Evolutionary conservation across 2,888 invertebrate species (phyloP).

Genomic region (Stenurella melanura): DNA sequence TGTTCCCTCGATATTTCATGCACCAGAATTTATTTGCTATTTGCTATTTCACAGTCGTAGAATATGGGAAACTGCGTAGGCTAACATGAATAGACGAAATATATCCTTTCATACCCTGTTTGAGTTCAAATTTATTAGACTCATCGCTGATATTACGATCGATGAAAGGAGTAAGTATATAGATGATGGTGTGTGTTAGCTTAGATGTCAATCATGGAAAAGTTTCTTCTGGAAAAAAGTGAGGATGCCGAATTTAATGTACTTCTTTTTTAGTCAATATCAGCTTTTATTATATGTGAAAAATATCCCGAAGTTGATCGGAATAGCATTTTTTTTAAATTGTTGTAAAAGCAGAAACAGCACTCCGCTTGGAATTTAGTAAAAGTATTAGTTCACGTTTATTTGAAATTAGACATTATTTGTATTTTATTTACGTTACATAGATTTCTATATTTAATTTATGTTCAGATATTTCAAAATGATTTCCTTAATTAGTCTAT

Average conservation of each 20-base stretch:
- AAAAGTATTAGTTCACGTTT: no score
- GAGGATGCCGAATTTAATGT: neutral
- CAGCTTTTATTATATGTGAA: neutral
- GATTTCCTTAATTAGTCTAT: no score
- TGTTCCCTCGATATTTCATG: neutral
- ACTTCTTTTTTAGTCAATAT: neutral
- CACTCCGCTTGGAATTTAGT: no score
- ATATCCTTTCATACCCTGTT: neutral
- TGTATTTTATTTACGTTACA: no score
- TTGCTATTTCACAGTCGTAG: neutral
- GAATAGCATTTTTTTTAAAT: neutral
- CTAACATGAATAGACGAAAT: neutral
- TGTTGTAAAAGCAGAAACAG: neutral
- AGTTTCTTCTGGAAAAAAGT: neutral
- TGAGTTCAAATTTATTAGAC: slow-evolving; percentile 1
- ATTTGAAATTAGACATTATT: no score
- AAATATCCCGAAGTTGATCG: neutral
- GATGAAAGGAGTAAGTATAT: neutral
- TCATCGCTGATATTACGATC: neutral
- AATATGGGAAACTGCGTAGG: neutral
- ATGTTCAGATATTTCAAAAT: no score
- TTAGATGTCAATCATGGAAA: neutral
- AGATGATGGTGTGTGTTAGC: neutral
- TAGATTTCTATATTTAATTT: no score
- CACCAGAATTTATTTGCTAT: neutral